Percentiles rank a stretch among this genome's conserved stretches.
These are phyloP conservation scores for Onychorhynchus coronatus DNA, from an alignment of 2,113 vertebrate genomes.

Conservation along the genomic window DNA sequence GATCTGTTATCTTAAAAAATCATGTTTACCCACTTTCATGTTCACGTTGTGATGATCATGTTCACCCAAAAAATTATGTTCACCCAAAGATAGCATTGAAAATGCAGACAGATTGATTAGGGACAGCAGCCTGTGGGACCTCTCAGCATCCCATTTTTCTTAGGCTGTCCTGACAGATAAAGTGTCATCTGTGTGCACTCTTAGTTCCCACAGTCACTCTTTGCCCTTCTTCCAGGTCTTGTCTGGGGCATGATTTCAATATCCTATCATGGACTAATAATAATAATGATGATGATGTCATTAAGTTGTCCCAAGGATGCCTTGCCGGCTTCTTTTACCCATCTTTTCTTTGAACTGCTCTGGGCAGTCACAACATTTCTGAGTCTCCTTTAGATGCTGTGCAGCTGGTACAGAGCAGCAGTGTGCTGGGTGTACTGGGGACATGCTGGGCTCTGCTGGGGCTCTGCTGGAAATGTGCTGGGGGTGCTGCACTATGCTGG, in stretches of 20 bases:
- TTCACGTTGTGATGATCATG: too few relatives aligned
- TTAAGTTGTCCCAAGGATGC: background rate
- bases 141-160: background rate
- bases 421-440: background rate
- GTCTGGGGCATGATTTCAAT: background rate
- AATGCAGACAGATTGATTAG: background rate
- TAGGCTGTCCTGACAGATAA: background rate
- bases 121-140: background rate
- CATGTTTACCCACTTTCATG: background rate
- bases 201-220: background rate
- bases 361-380: background rate
- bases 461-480: background rate
- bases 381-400: background rate
- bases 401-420: background rate
- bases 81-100: too few relatives aligned
- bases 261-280: background rate
- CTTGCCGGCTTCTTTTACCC: background rate
- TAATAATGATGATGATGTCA: background rate
- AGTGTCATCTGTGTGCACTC: background rate
- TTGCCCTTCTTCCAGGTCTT: background rate
- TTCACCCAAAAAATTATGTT: too few relatives aligned
- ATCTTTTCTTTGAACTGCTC: background rate
- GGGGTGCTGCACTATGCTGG: background rate
- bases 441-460: background rate
- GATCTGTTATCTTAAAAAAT: background rate